Evolutionary conservation across 2,113 vertebrate genomes (phyloP), one percentile per base, ranked within the genome.

Genomic region (Cololabis saira): DNA sequence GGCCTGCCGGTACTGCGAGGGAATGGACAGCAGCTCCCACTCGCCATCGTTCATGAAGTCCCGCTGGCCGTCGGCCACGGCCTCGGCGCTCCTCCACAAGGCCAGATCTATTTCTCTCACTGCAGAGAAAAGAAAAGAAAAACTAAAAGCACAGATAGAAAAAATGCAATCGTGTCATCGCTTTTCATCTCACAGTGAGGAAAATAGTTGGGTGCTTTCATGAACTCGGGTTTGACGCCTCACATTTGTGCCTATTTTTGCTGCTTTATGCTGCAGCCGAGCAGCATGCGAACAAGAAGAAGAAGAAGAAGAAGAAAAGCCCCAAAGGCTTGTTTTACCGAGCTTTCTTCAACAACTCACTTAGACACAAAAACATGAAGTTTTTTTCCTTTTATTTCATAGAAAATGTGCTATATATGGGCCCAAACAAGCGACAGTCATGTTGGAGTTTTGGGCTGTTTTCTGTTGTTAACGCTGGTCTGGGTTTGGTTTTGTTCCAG

Each of bases 11-110:
- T 95, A 95, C 3, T 62, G 70, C 1, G 94, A 92, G 2, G 93
- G 92, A 33, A 96, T 85, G 12, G 94, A 94, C 21, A 96, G 85
- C 67, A 96, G 93, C 47, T 96, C 94, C 95, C 95, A 96, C 67
- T 96, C 95, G 0, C 94, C 92, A 3, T 95, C 90, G 37, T 94
- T 93, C 90, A 95, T 82, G 79, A 95, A 95, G 52, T 88, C 68
- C 50, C 77, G 82, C 52, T 90, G 92, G 63, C 96, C 92, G 5
- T 79, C 89, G 37, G 91, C 82, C 0, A 94, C 90, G 55, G 92
- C 88, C 42, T 94, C 93, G 0, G 81, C 81, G 22, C 89, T 93
- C 62, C 94, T 93, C 92, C 93, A 92, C 58, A 95, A 89, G 41
- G 91, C 89, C 78, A 96, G 85, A 85, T 96, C 89, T 49, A 95